Percentiles rank a stretch among this genome's conserved stretches.
Evolutionary conservation across 2,888 invertebrate species (phyloP).

Genomic region (Aplocera efformata): DNA sequence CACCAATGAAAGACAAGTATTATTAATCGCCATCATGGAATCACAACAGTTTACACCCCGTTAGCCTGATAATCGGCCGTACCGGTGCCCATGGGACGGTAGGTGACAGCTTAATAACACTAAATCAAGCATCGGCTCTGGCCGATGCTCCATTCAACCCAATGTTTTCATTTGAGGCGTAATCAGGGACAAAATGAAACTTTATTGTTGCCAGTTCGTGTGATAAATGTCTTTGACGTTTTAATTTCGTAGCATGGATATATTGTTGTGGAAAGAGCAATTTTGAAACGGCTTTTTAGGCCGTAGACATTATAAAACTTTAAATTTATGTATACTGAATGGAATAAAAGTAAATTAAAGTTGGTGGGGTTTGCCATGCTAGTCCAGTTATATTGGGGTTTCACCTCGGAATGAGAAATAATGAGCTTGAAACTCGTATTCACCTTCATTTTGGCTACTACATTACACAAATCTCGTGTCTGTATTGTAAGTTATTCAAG

Average conservation of each 20-base stretch:
- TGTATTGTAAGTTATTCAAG: too few relatives aligned
- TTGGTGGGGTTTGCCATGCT: too few relatives aligned
- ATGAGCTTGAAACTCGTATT: too few relatives aligned
- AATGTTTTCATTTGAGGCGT: constrained; percentile 49
- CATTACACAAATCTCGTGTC: too few relatives aligned
- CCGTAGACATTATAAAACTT: too few relatives aligned
- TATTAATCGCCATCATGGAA: neutral
- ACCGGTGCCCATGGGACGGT: constrained; percentile 38
- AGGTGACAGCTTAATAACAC: constrained; percentile 70
- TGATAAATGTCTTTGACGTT: constrained; percentile 27
- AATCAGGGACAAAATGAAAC: constrained; percentile 53
- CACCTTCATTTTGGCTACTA: too few relatives aligned
- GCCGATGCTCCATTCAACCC: constrained; percentile 12
- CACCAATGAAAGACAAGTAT: neutral
- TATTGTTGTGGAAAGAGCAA: neutral
- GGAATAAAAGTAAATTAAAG: too few relatives aligned
- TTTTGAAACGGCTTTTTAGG: constrained; percentile 6
- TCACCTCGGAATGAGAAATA: too few relatives aligned
- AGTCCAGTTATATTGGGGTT: too few relatives aligned
- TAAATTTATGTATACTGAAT: too few relatives aligned
- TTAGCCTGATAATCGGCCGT: constrained; percentile 52
- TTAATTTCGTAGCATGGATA: constrained; percentile 21
- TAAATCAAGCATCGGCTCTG: constrained; percentile 57
- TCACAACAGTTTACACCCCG: constrained; percentile 21
- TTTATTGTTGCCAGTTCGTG: constrained; percentile 38